Conservation (phyloP, 2,888 invertebrate genomes). For the Drosophila aldrichi region DNA sequence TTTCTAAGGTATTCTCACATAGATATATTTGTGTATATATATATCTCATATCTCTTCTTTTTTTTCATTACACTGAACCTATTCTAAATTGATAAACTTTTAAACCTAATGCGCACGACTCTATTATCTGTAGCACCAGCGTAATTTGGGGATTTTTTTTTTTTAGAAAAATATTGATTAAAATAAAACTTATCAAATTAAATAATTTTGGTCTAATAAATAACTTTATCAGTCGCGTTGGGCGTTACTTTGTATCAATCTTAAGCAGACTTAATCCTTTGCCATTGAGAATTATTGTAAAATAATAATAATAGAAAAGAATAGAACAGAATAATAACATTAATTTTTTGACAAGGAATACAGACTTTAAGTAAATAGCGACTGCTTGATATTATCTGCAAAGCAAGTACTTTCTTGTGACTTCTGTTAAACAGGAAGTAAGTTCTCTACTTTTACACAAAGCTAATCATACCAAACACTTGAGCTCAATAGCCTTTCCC, state of each 20-base stretch:
- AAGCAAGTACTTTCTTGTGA: no score
- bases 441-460: not conserved
- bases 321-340: not conserved
- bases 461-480: slow-evolving; percentile 26
- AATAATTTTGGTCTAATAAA: slow-evolving; percentile 2
- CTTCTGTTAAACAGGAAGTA: no score
- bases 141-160: not conserved
- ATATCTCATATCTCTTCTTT: not conserved
- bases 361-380: no score
- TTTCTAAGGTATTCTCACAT: not conserved
- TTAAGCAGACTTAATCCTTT: not conserved
- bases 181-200: slow-evolving; percentile 31
- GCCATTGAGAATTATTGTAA: not conserved
- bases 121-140: slow-evolving; percentile 11
- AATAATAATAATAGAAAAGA: no score
- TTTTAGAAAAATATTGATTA: slow-evolving; percentile 35
- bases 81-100: not conserved
- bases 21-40: not conserved
- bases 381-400: no score
- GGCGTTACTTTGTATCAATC: not conserved
- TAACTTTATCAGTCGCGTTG: not conserved
- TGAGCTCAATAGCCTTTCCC: not conserved
- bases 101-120: slow-evolving; percentile 5
- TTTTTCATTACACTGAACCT: not conserved
- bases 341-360: no score